Base-by-base conservation (phyloP, 2,797 vertebrate species). In the Oreortyx pictus region DNA sequence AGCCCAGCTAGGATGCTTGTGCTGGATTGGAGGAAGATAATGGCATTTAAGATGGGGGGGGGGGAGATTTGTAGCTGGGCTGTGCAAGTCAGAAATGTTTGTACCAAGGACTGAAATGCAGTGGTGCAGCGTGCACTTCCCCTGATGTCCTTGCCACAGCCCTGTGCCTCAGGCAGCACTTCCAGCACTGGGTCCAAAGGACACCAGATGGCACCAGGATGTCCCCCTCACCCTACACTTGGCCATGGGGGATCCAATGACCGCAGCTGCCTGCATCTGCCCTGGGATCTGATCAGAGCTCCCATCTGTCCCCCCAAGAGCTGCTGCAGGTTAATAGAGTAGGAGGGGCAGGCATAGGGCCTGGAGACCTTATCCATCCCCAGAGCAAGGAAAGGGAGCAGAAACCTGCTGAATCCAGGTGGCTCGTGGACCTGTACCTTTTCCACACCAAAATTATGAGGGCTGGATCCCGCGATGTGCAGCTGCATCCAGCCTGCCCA, bases 401-500 rank as follows among this genome's bases (percentile, higher is more conserved):
- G 74, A 85, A 67, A 5, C n/a, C n/a, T 73, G 72, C 83, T 18
- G 75, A 4, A 59, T 24, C 46, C 82, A 60, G 86, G 80, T 91
- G 95, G 91, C 85, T 94, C 65, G 80, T 2, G 39, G 89, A 31
- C 65, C 11, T 92, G 54, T 61, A 75, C 88, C 31, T 93, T 79
- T 52, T 79, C 83, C 91, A 78, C 72, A 65, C 27, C 1, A 61
- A 33, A 50, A 87, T 52, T 56, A n/a, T 35, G 68, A 64, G 85
- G 87, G 79, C 50, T 82, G 78, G 78, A 52, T 75, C 49, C 72
- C 33, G 87, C 2, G 59, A 79, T 39, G 70, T 37, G 41, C 91
- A 89, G 94, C 94, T 92, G 90, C 82, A 14, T 60, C 43, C 67
- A 14, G 78, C 7, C 17, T 67, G 82, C 96, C 89, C 59, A 6